These are phyloP conservation scores for Euzophera pinguis DNA, from an alignment of 2,888 invertebrate species.

Conservation along the genomic window DNA sequence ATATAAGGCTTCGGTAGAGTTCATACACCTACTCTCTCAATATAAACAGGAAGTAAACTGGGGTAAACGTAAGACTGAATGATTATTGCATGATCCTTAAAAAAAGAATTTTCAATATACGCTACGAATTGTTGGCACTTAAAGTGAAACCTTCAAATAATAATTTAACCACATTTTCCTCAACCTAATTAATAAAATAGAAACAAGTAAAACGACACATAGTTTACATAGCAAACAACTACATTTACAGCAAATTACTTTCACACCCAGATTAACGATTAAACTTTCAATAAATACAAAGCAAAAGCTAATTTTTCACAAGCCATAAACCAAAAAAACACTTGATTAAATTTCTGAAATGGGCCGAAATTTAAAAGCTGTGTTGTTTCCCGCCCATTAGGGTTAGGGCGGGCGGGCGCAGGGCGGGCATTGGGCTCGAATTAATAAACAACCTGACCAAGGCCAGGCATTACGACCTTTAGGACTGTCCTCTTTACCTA, in stretches of 20 bases:
- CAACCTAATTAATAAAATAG: too few relatives aligned
- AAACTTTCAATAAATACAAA: slow-evolving; percentile 14
- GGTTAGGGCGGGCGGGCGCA: slow-evolving; percentile 55
- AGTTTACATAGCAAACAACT: too few relatives aligned
- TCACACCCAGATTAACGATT: not conserved
- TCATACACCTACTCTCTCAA: not conserved
- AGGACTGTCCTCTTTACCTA: slow-evolving; percentile 48
- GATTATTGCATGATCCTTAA: too few relatives aligned
- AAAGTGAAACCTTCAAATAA: too few relatives aligned
- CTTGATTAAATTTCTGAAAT: slow-evolving; percentile 61
- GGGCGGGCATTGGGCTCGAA: slow-evolving; percentile 64
- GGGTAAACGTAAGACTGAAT: too few relatives aligned
- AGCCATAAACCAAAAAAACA: slow-evolving; percentile 51
- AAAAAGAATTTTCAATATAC: too few relatives aligned
- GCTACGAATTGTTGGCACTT: too few relatives aligned
- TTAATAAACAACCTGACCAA: slow-evolving; percentile 75
- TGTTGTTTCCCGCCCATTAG: slow-evolving; percentile 68
- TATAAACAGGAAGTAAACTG: too few relatives aligned
- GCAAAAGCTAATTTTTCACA: slow-evolving; percentile 43
- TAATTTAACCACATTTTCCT: too few relatives aligned
- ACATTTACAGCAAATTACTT: not conserved
- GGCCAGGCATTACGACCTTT: slow-evolving; percentile 61
- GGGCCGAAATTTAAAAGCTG: slow-evolving; percentile 63
- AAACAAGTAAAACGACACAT: too few relatives aligned
- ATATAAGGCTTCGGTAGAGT: not conserved